Evolutionary conservation across 2,888 invertebrate species (phyloP), one percentile per base, ranked within the genome.

Genomic region (Seladonia tumulorum): DNA sequence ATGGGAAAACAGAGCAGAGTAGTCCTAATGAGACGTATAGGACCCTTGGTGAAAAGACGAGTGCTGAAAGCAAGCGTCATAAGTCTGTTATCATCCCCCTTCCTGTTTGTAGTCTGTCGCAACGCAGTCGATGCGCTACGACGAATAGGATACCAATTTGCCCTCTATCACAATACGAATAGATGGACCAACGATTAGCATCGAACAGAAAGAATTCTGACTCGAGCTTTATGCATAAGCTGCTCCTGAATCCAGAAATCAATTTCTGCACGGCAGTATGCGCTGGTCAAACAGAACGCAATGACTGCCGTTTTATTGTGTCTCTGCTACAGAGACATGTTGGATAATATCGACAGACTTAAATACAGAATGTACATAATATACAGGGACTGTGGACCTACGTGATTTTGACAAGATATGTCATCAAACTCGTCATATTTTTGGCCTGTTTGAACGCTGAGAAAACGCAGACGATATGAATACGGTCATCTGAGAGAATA

Each of bases 401-500:
- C 47, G n/a, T 7, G 0, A 74, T 29, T 53, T 4, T 42, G 25
- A 18, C 18, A 22, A 22, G 39, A 47, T 42, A 35, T 42, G n/a
- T 39, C 22, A 68, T 63, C 39, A 35, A 84, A 12, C 29, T 35
- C 35, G 29, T 10, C 14, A 76, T 39, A 18, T 39, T 7, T 18
- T 25, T 18, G 47, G 1, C 1, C 18, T 22, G 14, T 18, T 42
- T 12, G 8, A 4, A 45, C 47, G 18, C 14, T 22, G 16, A 47
- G 18, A 29, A 29, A 73, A 22, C 18, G 18, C 29, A 7, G 25
- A 73, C 47, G 3, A 42, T 7, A 49, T 63, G n/a, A 3, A 45
- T 39, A 4, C 49, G 14, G n/a, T 42, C 35, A 66, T 73, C 68
- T 75, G 45, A 83, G 4, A 77, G 71, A 88, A 90, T 82, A 88